Evolutionary conservation across 2,797 vertebrate genomes (phyloP), one percentile per base, ranked within the genome.

Genomic region (Pelobates cultripes): DNA sequence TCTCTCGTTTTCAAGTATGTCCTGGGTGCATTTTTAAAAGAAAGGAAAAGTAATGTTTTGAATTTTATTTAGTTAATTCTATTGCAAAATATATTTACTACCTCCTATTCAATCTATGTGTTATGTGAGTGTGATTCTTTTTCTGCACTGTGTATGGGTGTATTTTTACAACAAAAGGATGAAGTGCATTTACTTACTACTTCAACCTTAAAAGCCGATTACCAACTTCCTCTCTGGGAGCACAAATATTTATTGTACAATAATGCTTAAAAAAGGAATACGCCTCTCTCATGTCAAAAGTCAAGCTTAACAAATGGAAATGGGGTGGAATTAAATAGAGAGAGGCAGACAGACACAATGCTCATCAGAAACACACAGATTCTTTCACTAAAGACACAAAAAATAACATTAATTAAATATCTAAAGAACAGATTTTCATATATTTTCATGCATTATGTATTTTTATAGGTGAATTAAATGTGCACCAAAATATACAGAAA

Each of bases 241-340:
- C 86, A 86, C 89, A 91, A 89, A 90, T 90, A 89, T 91, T 90
- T 92, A 89, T 90, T 89, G 88, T 86, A 86, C 87, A 88, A 85
- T 87, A 85, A 80, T 87, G 85, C 86, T 85, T 88, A 80, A 80
- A 61, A 66, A 88, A 88, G 81, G 80, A 73, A 12, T 86, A 87
- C 90, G 88, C 87, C 86, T 84, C 77, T 70, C 13, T 90, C 88
- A 89, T 91, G 89, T 89, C 89, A 89, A 60, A 92, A 93, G 89
- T 91, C 88, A 90, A 91, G 90, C 90, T 87, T 87, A 91, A 89
- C 88, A 91, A 91, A 91, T 90, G 87, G 90, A 90, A 91, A 90
- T 88, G 89, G 87, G 86, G 81, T 90, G 89, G 85, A 89, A 92
- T 84, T 86, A 90, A 91, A 88, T 87, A 75, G 77, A 79, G 87